phyloP scores from a whole-genome alignment of 2,113 vertebrate species.

The Chrysochloris asiatica region DNA sequence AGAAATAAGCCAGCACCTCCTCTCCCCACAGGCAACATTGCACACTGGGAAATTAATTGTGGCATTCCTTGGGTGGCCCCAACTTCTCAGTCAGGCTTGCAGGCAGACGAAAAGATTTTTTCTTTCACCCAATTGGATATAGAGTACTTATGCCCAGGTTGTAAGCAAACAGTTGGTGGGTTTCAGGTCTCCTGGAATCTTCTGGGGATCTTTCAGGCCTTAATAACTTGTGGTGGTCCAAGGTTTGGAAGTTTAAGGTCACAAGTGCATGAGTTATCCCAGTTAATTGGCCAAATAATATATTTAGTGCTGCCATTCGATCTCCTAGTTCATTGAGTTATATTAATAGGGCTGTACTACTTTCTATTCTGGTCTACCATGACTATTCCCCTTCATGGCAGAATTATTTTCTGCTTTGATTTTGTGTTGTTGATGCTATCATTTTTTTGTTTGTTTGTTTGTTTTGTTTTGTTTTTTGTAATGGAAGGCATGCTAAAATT shows the following conservation, averaged over 20 bases:
- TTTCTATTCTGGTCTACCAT: too few species aligned
- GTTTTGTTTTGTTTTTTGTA: too few species aligned
- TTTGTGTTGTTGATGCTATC: too few species aligned
- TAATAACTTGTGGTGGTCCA: background rate
- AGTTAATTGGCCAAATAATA: background rate
- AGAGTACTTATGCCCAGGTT: slow-evolving; percentile 29
- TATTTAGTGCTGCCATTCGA: background rate
- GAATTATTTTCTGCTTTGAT: too few species aligned
- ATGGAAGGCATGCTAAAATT: too few species aligned
- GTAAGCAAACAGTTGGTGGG: slow-evolving; percentile 18
- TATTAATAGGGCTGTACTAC: too few species aligned
- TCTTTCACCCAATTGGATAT: background rate
- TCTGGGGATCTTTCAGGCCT: background rate
- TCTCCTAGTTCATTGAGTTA: background rate
- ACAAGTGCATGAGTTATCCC: background rate
- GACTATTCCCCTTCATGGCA: too few species aligned
- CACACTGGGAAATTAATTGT: slow-evolving; percentile 74
- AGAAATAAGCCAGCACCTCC: slow-evolving; percentile 73
- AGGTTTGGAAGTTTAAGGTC: background rate
- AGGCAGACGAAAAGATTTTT: slow-evolving; percentile 50
- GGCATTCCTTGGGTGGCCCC: slow-evolving; percentile 59
- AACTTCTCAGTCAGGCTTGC: slow-evolving; percentile 46
- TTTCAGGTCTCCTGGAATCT: slow-evolving; percentile 34
- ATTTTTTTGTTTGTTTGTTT: too few species aligned
- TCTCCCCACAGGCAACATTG: slow-evolving; percentile 72